Evolutionary conservation across 2,113 vertebrate species (phyloP).

Genomic region (Aramus guarauna): DNA sequence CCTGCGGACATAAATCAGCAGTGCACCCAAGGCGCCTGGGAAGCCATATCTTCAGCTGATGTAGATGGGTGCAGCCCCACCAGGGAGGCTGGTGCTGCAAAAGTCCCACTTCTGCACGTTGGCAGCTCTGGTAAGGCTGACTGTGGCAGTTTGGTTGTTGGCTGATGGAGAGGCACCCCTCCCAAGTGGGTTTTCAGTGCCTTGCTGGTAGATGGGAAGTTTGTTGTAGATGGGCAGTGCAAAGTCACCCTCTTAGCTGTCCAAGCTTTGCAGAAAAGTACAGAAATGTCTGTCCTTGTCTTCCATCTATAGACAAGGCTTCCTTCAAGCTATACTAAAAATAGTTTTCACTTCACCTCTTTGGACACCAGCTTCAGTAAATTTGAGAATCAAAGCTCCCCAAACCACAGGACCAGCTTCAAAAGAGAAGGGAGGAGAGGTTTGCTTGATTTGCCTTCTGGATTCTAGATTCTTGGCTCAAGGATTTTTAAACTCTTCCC

Average conservation of each 20-base stretch:
- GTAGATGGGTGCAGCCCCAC: neutral
- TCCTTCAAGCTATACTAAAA: neutral
- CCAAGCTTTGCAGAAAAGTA: neutral
- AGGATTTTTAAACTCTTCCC: neutral
- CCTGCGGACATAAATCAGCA: neutral
- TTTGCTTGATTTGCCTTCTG: neutral
- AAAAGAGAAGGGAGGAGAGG: neutral
- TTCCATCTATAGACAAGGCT: neutral
- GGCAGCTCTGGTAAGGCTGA: neutral
- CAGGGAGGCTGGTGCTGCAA: neutral
- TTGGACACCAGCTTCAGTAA: neutral
- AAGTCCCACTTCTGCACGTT: neutral
- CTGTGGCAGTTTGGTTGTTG: accelerated
- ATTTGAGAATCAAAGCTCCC: neutral
- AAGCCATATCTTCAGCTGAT: neutral
- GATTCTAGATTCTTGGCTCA: neutral
- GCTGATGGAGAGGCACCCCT: neutral
- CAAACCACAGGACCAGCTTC: neutral
- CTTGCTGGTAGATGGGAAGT: neutral
- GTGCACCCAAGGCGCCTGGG: neutral
- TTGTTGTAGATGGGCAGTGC: neutral
- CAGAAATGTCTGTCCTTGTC: neutral
- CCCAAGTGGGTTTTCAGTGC: neutral
- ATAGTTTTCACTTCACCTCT: neutral
- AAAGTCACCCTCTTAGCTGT: neutral